These are phyloP conservation scores for Formica selysi DNA, from an alignment of 1,140 invertebrate genomes.

Conservation along the genomic window DNA sequence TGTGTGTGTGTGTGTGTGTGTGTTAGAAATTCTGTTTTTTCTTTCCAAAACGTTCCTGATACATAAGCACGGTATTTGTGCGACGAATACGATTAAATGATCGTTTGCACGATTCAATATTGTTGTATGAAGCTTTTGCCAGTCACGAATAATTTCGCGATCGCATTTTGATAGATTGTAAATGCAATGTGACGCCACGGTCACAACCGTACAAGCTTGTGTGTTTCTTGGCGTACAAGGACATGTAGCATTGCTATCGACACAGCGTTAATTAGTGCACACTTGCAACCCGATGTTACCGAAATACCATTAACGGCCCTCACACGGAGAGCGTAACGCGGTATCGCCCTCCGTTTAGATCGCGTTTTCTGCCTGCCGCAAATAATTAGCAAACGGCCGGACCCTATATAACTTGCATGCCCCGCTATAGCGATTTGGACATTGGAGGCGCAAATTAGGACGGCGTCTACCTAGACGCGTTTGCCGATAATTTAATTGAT, in stretches of 20 bases:
- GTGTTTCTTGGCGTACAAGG: conserved; percentile 49
- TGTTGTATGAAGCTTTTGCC: conserved; percentile 1
- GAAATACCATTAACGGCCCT: conserved; percentile 61
- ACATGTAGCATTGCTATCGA: conserved; percentile 63
- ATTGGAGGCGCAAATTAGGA: conserved; percentile 54
- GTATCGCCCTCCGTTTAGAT: conserved; percentile 49
- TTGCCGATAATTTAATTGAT: conserved; percentile 65
- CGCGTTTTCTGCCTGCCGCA: conserved; percentile 46
- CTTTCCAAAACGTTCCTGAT: neutral
- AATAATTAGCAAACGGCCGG: conserved; percentile 56
- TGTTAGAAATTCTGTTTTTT: neutral
- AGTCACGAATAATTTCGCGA: conserved; percentile 34
- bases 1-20: too few relatives aligned
- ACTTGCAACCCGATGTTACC: conserved; percentile 58
- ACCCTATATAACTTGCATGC: neutral
- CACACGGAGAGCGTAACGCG: conserved; percentile 19
- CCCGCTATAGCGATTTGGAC: conserved; percentile 52
- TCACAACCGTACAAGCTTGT: neutral
- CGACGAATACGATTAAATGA: neutral
- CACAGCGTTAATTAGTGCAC: conserved; percentile 68
- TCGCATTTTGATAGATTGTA: conserved; percentile 62
- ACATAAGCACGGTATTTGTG: neutral
- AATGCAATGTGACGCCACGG: conserved; percentile 52
- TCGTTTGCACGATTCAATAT: neutral
- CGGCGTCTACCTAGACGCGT: conserved; percentile 49